Percentiles rank a stretch among this genome's conserved stretches.
Evolutionary conservation across 2,113 vertebrate species (phyloP).

Genomic region (Oreochromis tanganicae): DNA sequence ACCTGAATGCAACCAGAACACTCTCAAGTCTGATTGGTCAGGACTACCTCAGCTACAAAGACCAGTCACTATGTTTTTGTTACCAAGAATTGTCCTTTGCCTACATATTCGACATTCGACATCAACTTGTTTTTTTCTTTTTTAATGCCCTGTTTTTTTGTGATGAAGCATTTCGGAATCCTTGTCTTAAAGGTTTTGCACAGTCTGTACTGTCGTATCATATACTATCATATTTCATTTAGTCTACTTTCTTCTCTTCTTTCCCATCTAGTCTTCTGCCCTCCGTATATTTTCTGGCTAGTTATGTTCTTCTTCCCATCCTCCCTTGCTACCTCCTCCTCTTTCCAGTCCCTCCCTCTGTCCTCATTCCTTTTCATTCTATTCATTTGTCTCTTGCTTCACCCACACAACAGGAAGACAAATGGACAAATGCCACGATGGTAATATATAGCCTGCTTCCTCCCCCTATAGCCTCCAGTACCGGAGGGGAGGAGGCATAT

Average conservation of each 20-base stretch:
- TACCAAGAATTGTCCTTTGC: background rate
- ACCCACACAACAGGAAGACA: slow-evolving; percentile 14
- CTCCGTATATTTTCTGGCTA: background rate
- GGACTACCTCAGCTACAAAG: background rate
- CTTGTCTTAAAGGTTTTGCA: background rate
- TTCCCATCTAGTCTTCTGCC: background rate
- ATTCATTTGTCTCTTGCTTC: background rate
- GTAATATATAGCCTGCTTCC: slow-evolving; percentile 20
- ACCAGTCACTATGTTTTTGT: background rate
- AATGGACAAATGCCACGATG: slow-evolving; percentile 20
- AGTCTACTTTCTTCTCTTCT: background rate
- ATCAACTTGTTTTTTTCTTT: background rate
- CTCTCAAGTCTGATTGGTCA: background rate
- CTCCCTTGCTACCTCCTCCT: background rate
- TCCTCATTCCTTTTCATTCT: slow-evolving; percentile 18
- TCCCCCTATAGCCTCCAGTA: slow-evolving; percentile 1
- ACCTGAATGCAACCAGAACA: background rate
- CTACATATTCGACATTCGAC: background rate
- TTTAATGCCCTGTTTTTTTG: background rate
- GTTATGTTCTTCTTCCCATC: background rate
- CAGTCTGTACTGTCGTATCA: background rate
- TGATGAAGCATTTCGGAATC: background rate
- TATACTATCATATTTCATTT: background rate
- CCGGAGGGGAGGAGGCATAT: background rate
- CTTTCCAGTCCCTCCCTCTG: background rate